These are phyloP conservation scores for Prolemur simus DNA, from an alignment of 2,113 vertebrate species.

Conservation along the genomic window DNA sequence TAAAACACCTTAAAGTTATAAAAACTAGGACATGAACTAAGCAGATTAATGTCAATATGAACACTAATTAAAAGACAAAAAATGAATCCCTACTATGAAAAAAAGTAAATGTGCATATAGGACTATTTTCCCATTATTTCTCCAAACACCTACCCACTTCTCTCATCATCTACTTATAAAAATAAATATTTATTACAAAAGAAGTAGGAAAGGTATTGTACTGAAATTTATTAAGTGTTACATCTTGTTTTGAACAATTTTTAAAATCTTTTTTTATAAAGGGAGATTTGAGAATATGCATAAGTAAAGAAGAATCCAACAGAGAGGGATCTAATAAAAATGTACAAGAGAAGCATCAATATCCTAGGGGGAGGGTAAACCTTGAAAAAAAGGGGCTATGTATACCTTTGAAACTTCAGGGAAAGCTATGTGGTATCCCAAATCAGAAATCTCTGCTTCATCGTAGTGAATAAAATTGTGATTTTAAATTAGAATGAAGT, in stretches of 20 bases:
- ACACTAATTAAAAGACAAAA: neutral
- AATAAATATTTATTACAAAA: neutral
- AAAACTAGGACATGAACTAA: neutral
- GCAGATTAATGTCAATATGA: neutral
- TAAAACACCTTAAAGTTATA: neutral
- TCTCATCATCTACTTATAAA: neutral
- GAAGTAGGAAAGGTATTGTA: neutral
- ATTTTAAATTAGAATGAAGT: constrained; percentile 24
- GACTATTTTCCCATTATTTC: neutral
- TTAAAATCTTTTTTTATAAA: neutral
- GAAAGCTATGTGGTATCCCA: neutral
- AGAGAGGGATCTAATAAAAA: neutral
- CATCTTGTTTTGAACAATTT: constrained; percentile 5
- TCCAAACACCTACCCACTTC: neutral
- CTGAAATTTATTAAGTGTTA: neutral
- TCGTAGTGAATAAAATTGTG: neutral
- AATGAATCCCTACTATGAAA: neutral
- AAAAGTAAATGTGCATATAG: neutral
- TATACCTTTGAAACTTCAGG: neutral
- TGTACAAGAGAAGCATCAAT: neutral
- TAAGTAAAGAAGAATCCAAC: neutral
- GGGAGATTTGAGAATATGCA: neutral
- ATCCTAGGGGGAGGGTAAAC: neutral
- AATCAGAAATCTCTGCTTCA: neutral
- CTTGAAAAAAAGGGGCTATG: neutral